A percentile compares a stretch with the other conserved stretches of the same genome.
phyloP scores from a whole-genome alignment of 2,797 vertebrate species.

The Sebastes taczanowskii region DNA sequence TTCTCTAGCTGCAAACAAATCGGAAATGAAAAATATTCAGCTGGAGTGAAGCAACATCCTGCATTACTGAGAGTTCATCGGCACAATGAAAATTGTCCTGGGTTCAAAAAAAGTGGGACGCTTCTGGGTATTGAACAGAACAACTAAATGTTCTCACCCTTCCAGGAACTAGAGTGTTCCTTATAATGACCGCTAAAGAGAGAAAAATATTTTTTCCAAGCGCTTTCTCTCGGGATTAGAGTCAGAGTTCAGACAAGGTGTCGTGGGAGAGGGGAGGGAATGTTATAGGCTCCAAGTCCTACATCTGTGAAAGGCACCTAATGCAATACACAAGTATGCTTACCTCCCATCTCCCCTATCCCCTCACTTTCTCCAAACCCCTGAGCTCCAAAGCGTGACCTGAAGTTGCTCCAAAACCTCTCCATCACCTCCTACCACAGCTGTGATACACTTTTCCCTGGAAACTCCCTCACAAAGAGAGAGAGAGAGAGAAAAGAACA shows the following conservation, averaged over 20 bases:
- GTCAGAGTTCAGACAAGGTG: not conserved
- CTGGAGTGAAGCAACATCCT: not conserved
- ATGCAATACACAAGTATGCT: conserved; percentile 15
- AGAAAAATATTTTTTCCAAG: not conserved
- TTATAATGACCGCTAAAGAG: conserved; percentile 5
- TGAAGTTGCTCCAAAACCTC: conserved; percentile 1
- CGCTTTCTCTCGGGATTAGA: not conserved
- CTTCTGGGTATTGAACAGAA: not conserved
- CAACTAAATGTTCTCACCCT: not conserved
- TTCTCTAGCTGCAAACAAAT: not conserved
- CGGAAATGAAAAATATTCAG: not conserved
- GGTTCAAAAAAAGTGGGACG: not conserved
- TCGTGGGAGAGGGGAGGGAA: not conserved
- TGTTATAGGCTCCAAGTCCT: not conserved
- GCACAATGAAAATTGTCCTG: not conserved
- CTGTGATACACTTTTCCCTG: conserved; percentile 10
- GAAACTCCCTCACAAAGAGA: not conserved
- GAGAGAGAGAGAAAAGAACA: not conserved
- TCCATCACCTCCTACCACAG: conserved; percentile 25
- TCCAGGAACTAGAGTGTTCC: not conserved
- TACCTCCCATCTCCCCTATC: not conserved
- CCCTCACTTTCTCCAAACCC: conserved; percentile 11
- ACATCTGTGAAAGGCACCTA: not conserved
- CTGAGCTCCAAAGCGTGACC: conserved; percentile 4
- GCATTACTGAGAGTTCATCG: not conserved